Evolutionary conservation across 2,888 invertebrate species (phyloP), one percentile per base, ranked within the genome.

Genomic region (Ochropacha duplaris): DNA sequence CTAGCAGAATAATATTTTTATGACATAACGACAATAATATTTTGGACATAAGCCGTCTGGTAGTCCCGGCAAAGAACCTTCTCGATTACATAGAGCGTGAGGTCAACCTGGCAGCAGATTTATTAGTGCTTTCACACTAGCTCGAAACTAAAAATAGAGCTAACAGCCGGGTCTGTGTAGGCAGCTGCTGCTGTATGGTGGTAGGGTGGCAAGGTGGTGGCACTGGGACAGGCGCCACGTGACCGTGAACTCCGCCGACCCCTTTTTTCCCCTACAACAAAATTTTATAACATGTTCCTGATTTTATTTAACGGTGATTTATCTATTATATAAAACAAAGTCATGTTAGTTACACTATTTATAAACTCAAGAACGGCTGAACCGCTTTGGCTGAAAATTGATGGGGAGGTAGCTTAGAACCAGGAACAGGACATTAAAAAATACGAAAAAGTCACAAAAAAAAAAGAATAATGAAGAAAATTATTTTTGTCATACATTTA

Each of bases 171-270:
- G 49, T 67, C 59, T 54, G 64, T 61, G 69, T 75, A 74, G 73
- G 73, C 64, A 65, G 71, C 59, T 60, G 73, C 64, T 64, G 71
- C 59, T 60, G 66, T 39, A n/a, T 39, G 60, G 57, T 58, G 51
- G 67, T 68, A 66, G 64, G 62, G 66, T 59, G 61, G 65, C 61
- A 69, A 63, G 62, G 64, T 60, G 57, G 52, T 54, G 51, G 66
- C 16, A 58, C 72, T 66, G 69, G 64, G 66, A 69, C 63, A 71
- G 63, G 68, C 62, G 62, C 51, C 55, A 57, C 52, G 69, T 76
- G 88, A 84, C 92, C 92, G 83, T 92, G 92, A 92, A 92, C 92
- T 86, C 86, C 26, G 64, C 60, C 88, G 89, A 89, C 83, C 91
- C 85, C 79, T 69, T 68, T 68, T 73, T 69, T 75, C 76, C 72